Percentiles rank a stretch among this genome's conserved stretches.
These are phyloP conservation scores for Holcopasites calliopsidis DNA, from an alignment of 1,140 invertebrate species.

Conservation along the genomic window DNA sequence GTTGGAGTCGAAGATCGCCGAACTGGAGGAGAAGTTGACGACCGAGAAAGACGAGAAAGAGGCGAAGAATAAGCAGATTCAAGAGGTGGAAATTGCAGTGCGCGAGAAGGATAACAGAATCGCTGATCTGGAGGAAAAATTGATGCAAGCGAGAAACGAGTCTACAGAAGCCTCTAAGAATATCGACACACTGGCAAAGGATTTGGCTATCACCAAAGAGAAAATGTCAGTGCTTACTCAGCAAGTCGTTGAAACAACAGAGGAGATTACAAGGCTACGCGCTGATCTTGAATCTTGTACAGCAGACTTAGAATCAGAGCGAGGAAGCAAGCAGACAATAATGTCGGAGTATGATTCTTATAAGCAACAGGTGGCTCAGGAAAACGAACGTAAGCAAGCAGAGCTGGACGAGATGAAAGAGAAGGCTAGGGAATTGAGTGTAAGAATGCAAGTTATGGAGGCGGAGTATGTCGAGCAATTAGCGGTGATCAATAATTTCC, in stretches of 20 bases:
- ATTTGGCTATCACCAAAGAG: slow-evolving; percentile 49
- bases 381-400: slow-evolving; percentile 65
- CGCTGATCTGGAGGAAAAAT: slow-evolving; percentile 59
- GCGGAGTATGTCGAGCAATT: slow-evolving; percentile 74
- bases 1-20: slow-evolving; percentile 79
- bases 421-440: slow-evolving; percentile 71
- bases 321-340: slow-evolving; percentile 70
- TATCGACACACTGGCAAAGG: slow-evolving; percentile 47
- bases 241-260: slow-evolving; percentile 52
- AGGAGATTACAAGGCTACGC: slow-evolving; percentile 53
- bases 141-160: slow-evolving; percentile 41
- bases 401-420: slow-evolving; percentile 68
- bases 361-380: slow-evolving; percentile 67
- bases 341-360: slow-evolving; percentile 73
- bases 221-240: slow-evolving; percentile 48
- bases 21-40: slow-evolving; percentile 69
- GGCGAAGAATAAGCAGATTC: slow-evolving; percentile 64
- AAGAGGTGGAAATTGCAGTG: slow-evolving; percentile 56
- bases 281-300: slow-evolving; percentile 24
- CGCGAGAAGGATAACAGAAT: slow-evolving; percentile 70
- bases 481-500: slow-evolving; percentile 68
- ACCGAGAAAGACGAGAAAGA: slow-evolving; percentile 73
- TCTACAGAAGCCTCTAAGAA: slow-evolving; percentile 34
- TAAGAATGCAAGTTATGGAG: slow-evolving; percentile 77
- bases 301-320: slow-evolving; percentile 71